Base-by-base conservation (phyloP, 2,888 invertebrate genomes). In the Xanthia icteritia region DNA sequence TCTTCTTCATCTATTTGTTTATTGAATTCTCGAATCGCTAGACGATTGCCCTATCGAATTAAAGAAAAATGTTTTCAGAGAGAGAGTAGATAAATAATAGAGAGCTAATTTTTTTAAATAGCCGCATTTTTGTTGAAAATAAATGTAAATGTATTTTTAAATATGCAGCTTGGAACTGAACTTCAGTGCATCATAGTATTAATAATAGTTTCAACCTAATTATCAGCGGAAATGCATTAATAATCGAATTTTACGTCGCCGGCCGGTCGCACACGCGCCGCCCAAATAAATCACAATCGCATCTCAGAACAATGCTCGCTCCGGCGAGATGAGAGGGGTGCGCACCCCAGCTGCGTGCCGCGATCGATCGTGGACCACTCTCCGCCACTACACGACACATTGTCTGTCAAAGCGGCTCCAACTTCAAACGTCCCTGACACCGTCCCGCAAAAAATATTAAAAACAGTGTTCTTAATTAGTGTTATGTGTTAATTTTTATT, bases 331-430 rank as follows among this genome's bases (percentile, higher is more conserved):
- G 92, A 93, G 95, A 95, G 96, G 96, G 96, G 96, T 96, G 96
- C 95, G 96, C 96, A 92, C 96, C 96, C 96, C 95, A 96, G 95
- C 96, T 96, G 96, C 96, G 96, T 95, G 87, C 88, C 86, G 89
- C 95, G 94, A 96, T 96, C 96, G 96, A 96, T 96, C 93, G 94
- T 95, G 95, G 95, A 94, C 95, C 96, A 95, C 92, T 86, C 88
- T 84, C 84, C 92, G 89, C 90, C 90, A 90, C 90, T 89, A 87
- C 91, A 89, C 91, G 90, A 89, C 91, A 89, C 91, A 95, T 93
- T 94, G 93, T 92, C 94, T 93, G 94, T 93, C 94, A 93, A 93
- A 91, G 89, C 92, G 91, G 92, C 90, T 86, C 92, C 91, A 91
- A 91, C 92, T 89, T 89, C 88, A 87, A 85, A 88, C 88, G 88